These are phyloP conservation scores for Orchestia grillus DNA, from an alignment of 1,140 invertebrate genomes.

Conservation along the genomic window DNA sequence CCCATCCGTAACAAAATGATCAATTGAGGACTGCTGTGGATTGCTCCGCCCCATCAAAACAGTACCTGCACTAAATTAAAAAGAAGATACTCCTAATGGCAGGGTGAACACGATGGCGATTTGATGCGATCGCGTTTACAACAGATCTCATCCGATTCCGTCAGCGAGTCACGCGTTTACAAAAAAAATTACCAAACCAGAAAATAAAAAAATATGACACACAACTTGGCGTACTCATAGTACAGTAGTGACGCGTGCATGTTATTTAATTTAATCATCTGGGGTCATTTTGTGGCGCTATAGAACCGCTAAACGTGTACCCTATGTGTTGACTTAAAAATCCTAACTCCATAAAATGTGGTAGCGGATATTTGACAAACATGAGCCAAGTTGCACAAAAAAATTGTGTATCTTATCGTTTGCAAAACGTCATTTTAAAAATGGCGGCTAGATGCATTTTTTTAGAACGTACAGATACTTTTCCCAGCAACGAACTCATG, in stretches of 20 bases:
- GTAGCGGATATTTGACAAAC: not conserved
- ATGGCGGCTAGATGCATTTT: not conserved
- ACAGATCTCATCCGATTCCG: not conserved
- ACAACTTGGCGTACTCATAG: not conserved
- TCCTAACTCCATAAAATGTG: no score
- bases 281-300: not conserved
- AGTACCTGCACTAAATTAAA: not conserved
- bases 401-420: not conserved
- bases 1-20: not conserved
- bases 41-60: not conserved
- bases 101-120: not conserved
- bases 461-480: no score
- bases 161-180: not conserved
- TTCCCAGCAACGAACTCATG: no score
- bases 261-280: not conserved
- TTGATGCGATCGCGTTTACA: not conserved
- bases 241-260: not conserved
- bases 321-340: no score
- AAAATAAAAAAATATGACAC: not conserved
- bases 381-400: not conserved
- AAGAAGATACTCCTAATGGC: not conserved
- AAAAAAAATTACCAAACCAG: not conserved
- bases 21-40: not conserved
- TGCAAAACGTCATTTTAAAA: not conserved
- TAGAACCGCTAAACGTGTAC: not conserved